A percentile compares a stretch with the other conserved stretches of the same genome.
Evolutionary conservation across 1,140 invertebrate species (phyloP).

Genomic region (Hypothenemus hampei): DNA sequence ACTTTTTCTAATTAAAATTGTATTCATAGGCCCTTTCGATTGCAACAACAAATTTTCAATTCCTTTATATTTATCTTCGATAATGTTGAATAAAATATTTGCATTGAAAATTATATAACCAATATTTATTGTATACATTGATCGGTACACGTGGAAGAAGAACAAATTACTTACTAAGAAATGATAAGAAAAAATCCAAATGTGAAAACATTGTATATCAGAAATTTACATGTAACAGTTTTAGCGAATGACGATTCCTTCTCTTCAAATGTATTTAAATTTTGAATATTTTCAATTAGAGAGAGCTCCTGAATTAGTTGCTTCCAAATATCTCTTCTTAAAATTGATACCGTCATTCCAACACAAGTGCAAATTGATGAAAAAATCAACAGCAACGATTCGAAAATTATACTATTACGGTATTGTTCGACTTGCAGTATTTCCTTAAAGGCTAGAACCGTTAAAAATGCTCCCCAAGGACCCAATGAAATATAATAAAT

Average conservation of each 20-base stretch:
- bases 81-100: neutral
- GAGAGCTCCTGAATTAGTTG: neutral
- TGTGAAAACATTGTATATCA: neutral
- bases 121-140: neutral
- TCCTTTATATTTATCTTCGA: neutral
- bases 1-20: neutral
- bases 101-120: neutral
- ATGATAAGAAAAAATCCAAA: neutral
- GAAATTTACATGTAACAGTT: neutral
- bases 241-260: neutral
- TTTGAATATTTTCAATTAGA: neutral
- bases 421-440: neutral
- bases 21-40: neutral
- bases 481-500: neutral
- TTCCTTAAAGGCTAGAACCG: neutral
- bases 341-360: neutral
- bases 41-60: neutral
- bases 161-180: neutral
- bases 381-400: neutral
- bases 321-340: neutral
- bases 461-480: neutral
- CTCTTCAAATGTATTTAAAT: neutral
- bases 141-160: neutral
- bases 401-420: neutral
- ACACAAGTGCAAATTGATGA: neutral